These are phyloP conservation scores for Elegia similella DNA, from an alignment of 2,888 invertebrate genomes.

Conservation along the genomic window DNA sequence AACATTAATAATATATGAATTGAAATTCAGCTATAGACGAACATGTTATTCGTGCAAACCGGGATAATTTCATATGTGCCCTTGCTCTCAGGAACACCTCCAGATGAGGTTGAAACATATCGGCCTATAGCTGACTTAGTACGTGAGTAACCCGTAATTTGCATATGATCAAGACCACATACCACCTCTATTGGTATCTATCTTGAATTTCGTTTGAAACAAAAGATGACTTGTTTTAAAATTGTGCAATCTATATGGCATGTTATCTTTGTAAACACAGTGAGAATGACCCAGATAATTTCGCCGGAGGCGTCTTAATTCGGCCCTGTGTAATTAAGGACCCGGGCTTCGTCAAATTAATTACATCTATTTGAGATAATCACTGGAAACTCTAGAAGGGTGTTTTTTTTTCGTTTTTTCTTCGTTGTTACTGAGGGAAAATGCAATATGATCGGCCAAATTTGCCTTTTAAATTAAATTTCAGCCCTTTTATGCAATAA, in stretches of 20 bases:
- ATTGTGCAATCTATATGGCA: neutral
- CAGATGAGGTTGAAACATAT: too few species aligned
- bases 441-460: neutral
- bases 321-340: constrained; percentile 31
- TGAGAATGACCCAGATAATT: constrained; percentile 24
- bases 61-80: too few species aligned
- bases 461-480: neutral
- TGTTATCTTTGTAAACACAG: constrained; percentile 6
- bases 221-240: too few species aligned
- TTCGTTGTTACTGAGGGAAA: neutral
- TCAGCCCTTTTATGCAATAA: neutral
- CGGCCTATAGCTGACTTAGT: too few species aligned
- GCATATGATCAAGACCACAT: too few species aligned
- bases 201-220: too few species aligned
- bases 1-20: too few species aligned
- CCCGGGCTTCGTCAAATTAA: constrained; percentile 30
- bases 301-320: constrained; percentile 28
- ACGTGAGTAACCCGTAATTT: too few species aligned
- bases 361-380: constrained; percentile 32
- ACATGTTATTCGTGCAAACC: too few species aligned
- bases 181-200: too few species aligned
- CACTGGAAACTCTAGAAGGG: constrained; percentile 30
- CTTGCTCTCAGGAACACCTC: too few species aligned
- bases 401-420: constrained; percentile 25
- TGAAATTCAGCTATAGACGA: too few species aligned